phyloP scores from a whole-genome alignment of 2,888 invertebrate genomes.

The Cataglyphis altisquamis region DNA sequence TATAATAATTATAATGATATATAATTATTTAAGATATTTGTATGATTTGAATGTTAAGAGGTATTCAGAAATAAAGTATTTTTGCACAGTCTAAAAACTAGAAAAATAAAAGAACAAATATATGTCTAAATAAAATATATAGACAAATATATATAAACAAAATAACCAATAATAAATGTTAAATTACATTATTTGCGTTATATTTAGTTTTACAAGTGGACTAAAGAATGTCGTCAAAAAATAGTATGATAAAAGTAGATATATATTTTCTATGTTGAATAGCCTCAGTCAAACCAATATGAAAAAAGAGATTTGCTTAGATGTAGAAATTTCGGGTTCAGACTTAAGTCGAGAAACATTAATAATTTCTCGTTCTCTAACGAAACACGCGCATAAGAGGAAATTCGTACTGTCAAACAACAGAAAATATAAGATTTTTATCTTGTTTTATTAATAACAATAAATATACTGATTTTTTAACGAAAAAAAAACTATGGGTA shows the following conservation, averaged over 20 bases:
- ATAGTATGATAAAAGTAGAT: not conserved
- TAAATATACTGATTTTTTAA: conserved; percentile 78
- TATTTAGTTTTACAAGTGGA: not conserved
- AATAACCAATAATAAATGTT: not conserved
- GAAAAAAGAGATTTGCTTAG: not conserved
- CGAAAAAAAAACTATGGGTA: conserved; percentile 71
- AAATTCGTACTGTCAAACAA: not conserved
- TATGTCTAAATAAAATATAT: not conserved
- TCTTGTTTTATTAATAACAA: conserved; percentile 83
- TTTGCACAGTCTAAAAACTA: not conserved
- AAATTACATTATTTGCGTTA: not conserved
- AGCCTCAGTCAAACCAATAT: not conserved
- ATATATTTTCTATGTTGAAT: not conserved
- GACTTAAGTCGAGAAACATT: not conserved
- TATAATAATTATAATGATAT: not conserved
- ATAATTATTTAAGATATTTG: not conserved
- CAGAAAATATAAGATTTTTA: conserved; percentile 25
- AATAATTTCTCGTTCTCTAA: not conserved
- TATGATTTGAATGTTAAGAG: not conserved
- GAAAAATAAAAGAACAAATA: not conserved
- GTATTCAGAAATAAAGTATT: not conserved
- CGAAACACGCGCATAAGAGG: not conserved
- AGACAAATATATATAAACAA: not conserved
- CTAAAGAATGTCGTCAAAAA: not conserved
- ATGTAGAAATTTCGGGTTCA: not conserved